Conservation (phyloP, 2,888 invertebrate species). For the Tenthredo amoena region DNA sequence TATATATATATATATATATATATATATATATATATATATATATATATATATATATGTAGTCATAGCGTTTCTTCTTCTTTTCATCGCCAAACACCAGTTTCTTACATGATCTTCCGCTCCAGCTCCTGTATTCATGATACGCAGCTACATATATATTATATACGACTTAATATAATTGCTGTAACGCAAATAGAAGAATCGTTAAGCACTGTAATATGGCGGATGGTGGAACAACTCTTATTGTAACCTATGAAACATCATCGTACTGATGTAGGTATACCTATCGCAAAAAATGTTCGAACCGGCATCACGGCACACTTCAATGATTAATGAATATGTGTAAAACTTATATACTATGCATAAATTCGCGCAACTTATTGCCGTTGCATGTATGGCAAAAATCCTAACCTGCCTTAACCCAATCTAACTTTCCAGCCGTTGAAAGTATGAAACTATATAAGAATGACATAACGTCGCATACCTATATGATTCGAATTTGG, state of each 20-base stretch:
- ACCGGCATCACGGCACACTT: not conserved
- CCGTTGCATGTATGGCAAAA: not conserved
- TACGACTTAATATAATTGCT: too few relatives aligned
- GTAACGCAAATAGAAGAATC: not conserved
- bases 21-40: too few relatives aligned
- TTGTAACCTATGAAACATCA: not conserved
- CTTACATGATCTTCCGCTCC: not conserved
- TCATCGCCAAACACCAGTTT: not conserved
- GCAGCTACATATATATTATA: too few relatives aligned
- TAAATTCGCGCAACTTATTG: too few relatives aligned
- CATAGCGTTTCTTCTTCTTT: not conserved
- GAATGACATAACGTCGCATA: too few relatives aligned
- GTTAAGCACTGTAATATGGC: not conserved
- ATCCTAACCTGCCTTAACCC: not conserved
- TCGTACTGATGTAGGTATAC: not conserved
- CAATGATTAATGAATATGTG: not conserved
- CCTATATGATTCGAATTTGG: too few relatives aligned
- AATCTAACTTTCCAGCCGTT: not conserved
- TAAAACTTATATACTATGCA: too few relatives aligned
- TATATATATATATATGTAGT: not conserved
- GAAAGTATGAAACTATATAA: too few relatives aligned
- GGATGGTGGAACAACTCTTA: not conserved
- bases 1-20: too few relatives aligned
- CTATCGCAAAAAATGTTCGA: not conserved
- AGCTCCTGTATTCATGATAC: not conserved